These are phyloP conservation scores for Tiliacea citrago DNA, from an alignment of 2,888 invertebrate species.

Conservation along the genomic window DNA sequence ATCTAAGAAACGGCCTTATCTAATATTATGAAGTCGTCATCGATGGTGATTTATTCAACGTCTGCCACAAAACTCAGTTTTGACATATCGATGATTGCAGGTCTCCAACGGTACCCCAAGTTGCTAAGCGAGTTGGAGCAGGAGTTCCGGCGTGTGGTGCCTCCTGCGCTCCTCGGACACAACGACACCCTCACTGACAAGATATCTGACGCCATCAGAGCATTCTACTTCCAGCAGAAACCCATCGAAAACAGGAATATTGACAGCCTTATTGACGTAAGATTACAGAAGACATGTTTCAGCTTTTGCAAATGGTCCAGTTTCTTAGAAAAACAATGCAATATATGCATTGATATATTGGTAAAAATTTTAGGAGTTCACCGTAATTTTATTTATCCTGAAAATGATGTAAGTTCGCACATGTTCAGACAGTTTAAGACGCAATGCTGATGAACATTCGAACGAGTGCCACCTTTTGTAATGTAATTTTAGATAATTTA, in stretches of 20 bases:
- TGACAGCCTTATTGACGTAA: constrained; percentile 91
- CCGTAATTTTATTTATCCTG: no score
- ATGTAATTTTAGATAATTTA: neutral
- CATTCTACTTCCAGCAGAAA: constrained; percentile 91
- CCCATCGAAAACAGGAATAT: constrained; percentile 89
- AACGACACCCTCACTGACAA: constrained; percentile 75
- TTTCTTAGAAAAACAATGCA: neutral
- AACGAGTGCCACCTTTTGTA: neutral
- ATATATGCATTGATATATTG: neutral
- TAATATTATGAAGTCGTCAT: neutral
- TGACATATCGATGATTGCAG: constrained; percentile 73
- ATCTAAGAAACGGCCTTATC: neutral
- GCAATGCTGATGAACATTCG: neutral
- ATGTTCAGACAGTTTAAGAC: neutral
- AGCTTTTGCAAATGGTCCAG: neutral
- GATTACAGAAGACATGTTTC: constrained; percentile 42
- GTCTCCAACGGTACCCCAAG: constrained; percentile 91
- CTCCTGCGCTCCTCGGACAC: constrained; percentile 86
- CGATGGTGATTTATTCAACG: neutral
- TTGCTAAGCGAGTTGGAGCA: constrained; percentile 89
- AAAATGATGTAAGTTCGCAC: neutral
- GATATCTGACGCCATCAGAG: constrained; percentile 87
- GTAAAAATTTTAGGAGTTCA: neutral
- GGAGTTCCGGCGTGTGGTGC: constrained; percentile 91
- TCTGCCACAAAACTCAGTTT: constrained; percentile 1